A percentile compares a stretch with the other conserved stretches of the same genome.
Conservation (phyloP, 2,888 invertebrate genomes). For the Fissipunctia ypsillon region DNA sequence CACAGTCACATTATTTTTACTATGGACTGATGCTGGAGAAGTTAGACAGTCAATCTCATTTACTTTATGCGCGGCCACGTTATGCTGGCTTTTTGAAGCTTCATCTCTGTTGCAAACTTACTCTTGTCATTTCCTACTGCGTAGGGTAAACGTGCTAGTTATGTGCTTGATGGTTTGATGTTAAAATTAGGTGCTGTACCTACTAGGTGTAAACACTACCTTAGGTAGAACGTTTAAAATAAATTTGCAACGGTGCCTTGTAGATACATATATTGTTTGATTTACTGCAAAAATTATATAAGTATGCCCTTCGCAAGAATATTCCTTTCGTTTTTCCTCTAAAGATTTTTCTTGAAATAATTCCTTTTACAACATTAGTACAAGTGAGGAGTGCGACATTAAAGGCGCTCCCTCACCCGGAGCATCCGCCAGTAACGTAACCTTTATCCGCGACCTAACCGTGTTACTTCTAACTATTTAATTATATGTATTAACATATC, state of each 20-base stretch:
- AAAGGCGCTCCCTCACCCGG: background rate
- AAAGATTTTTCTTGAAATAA: background rate
- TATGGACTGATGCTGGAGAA: background rate
- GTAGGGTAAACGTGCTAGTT: conserved; percentile 59
- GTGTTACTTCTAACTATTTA: background rate
- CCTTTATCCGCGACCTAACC: background rate
- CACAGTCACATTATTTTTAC: no score
- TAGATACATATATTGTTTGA: conserved; percentile 27
- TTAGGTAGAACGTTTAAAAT: conserved; percentile 42
- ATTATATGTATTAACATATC: background rate
- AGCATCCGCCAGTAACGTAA: no score
- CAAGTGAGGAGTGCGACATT: background rate
- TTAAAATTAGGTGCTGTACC: conserved; percentile 67
- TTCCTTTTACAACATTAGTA: background rate
- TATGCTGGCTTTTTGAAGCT: background rate
- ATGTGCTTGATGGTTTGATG: conserved; percentile 63
- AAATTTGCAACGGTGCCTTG: conserved; percentile 41
- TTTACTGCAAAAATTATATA: conserved; percentile 10
- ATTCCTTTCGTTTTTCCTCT: background rate
- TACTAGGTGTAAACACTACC: conserved; percentile 66
- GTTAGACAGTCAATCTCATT: background rate
- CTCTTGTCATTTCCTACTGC: conserved; percentile 45
- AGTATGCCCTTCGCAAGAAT: background rate
- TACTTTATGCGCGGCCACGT: background rate
- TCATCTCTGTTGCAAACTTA: conserved; percentile 7